Percentiles rank a stretch among this genome's conserved stretches.
phyloP scores from a whole-genome alignment of 2,888 invertebrate species.

The Acleris laterana region DNA sequence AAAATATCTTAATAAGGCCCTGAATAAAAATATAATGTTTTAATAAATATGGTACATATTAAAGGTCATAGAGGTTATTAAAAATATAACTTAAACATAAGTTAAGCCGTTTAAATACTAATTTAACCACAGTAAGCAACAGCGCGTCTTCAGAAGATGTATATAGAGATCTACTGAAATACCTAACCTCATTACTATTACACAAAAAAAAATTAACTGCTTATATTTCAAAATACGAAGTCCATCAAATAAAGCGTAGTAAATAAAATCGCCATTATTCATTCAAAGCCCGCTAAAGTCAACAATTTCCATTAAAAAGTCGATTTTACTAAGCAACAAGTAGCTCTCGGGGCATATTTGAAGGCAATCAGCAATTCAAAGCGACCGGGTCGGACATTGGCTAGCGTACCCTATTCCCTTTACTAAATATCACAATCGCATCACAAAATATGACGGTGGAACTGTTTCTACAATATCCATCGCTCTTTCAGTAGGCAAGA shows the following conservation, averaged over 20 bases:
- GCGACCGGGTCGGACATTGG: constrained; percentile 51
- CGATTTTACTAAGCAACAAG: constrained; percentile 58
- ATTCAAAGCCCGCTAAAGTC: constrained; percentile 54
- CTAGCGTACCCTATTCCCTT: constrained; percentile 42
- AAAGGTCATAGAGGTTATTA: too few species aligned
- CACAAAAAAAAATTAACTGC: too few species aligned
- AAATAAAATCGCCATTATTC: constrained; percentile 50
- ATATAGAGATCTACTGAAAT: too few species aligned
- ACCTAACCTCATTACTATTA: too few species aligned
- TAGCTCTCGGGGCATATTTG: constrained; percentile 52
- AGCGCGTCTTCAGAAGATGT: too few species aligned
- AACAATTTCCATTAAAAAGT: constrained; percentile 59
- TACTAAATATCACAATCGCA: background rate
- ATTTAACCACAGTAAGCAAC: too few species aligned
- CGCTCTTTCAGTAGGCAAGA: background rate
- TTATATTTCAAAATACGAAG: too few species aligned
- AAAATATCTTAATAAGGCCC: too few species aligned
- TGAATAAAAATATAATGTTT: too few species aligned
- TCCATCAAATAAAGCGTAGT: constrained; percentile 40
- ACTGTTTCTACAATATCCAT: background rate
- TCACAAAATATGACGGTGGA: background rate
- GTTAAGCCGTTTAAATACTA: too few species aligned
- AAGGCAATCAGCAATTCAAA: constrained; percentile 63
- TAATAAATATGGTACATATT: too few species aligned
- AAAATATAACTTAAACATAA: too few species aligned